phyloP scores from a whole-genome alignment of 2,888 invertebrate genomes.

The Ectemnius cavifrons region DNA sequence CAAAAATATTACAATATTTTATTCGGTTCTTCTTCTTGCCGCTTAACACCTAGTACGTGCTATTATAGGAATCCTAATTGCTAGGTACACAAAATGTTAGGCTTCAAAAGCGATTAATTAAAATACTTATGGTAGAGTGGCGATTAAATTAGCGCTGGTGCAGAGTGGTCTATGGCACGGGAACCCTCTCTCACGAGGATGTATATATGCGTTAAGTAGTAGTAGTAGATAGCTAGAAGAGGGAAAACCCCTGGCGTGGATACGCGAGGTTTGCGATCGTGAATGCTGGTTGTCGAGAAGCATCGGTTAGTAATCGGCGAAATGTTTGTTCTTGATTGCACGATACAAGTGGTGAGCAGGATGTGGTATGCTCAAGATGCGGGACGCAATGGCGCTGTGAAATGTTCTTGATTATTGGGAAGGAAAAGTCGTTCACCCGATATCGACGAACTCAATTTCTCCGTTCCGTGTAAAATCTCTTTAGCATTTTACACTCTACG shows the following conservation, averaged over 20 bases:
- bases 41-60: slow-evolving; percentile 59
- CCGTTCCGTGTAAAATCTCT: background rate
- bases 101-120: slow-evolving; percentile 49
- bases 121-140: slow-evolving; percentile 48
- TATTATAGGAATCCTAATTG: slow-evolving; percentile 53
- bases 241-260: background rate
- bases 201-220: background rate
- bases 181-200: background rate
- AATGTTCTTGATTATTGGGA: background rate
- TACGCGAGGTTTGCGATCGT: slow-evolving; percentile 15
- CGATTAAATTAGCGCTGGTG: slow-evolving; percentile 45
- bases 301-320: background rate
- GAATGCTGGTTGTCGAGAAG: slow-evolving; percentile 2
- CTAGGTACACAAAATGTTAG: slow-evolving; percentile 56
- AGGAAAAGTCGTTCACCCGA: slow-evolving; percentile 42
- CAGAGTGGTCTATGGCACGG: slow-evolving; percentile 49
- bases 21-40: slow-evolving; percentile 44
- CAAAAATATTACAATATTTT: slow-evolving; percentile 75
- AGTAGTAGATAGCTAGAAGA: background rate
- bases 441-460: background rate
- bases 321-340: no score
- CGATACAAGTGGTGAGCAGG: no score
- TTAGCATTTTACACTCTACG: background rate
- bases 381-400: no score
- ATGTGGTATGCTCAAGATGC: no score